phyloP scores from a whole-genome alignment of 2,113 vertebrate genomes.

The Mesocricetus auratus region DNA sequence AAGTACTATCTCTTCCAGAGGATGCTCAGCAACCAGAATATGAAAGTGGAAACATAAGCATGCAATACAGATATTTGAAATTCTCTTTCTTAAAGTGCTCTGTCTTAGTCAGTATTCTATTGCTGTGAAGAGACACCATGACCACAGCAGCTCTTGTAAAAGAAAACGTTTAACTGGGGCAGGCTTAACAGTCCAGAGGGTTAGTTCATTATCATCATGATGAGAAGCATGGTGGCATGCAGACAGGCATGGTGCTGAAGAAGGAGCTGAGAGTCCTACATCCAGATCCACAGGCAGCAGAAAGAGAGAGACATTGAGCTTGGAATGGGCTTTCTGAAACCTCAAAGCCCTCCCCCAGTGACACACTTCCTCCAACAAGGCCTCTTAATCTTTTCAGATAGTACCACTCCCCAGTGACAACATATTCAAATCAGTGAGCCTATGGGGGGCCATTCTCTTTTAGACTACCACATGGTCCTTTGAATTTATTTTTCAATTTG shows the following conservation, averaged over 20 bases:
- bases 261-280: neutral
- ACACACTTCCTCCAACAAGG: neutral
- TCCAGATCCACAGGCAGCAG: neutral
- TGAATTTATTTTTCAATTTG: neutral
- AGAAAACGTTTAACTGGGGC: neutral
- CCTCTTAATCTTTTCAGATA: neutral
- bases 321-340: neutral
- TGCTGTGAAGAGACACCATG: neutral
- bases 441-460: neutral
- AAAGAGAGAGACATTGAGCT: neutral
- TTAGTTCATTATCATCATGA: neutral
- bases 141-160: neutral
- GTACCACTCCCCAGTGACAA: neutral
- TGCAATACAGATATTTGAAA: neutral
- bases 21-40: neutral
- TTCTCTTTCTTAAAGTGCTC: neutral
- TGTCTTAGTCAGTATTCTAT: neutral
- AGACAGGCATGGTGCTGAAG: neutral
- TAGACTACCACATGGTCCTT: neutral
- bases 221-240: neutral
- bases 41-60: slow-evolving; percentile 42
- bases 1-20: slow-evolving; percentile 8
- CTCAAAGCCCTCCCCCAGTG: neutral
- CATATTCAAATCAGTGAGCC: neutral
- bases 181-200: neutral